These are phyloP conservation scores for Myotis davidii DNA, from an alignment of 2,113 vertebrate species.

Conservation along the genomic window DNA sequence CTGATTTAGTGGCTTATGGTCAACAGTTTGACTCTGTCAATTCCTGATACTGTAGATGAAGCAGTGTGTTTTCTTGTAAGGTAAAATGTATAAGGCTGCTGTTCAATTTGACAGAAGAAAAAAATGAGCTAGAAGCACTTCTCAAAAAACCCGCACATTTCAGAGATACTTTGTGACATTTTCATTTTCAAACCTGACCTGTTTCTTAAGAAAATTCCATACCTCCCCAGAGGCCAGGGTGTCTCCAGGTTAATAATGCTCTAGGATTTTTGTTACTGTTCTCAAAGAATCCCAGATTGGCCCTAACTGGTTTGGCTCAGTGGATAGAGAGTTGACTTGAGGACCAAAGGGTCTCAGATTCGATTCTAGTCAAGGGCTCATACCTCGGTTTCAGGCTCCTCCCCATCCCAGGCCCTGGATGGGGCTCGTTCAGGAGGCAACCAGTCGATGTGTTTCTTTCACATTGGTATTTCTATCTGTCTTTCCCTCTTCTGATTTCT, in stretches of 20 bases:
- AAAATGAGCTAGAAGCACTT: constrained; percentile 66
- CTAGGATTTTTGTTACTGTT: not conserved
- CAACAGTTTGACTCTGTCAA: not conserved
- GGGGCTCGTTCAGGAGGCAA: too few species aligned
- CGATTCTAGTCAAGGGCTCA: too few species aligned
- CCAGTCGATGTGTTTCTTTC: too few species aligned
- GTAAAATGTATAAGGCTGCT: not conserved
- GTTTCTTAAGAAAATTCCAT: not conserved
- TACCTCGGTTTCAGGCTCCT: too few species aligned
- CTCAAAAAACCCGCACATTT: constrained; percentile 45
- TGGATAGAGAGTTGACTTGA: too few species aligned
- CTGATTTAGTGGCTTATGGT: not conserved
- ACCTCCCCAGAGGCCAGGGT: not conserved
- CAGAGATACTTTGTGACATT: constrained; percentile 11
- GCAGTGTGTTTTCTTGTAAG: not conserved
- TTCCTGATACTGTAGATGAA: not conserved
- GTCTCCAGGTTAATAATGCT: not conserved
- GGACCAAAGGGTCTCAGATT: too few species aligned
- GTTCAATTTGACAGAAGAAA: not conserved
- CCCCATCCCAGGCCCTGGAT: too few species aligned
- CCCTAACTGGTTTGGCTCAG: not conserved
- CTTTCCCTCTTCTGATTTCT: too few species aligned
- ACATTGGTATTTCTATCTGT: too few species aligned
- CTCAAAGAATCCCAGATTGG: not conserved
- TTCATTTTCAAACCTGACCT: not conserved